phyloP scores from a whole-genome alignment of 1,140 invertebrate species.

The Coptotermes formosanus region DNA sequence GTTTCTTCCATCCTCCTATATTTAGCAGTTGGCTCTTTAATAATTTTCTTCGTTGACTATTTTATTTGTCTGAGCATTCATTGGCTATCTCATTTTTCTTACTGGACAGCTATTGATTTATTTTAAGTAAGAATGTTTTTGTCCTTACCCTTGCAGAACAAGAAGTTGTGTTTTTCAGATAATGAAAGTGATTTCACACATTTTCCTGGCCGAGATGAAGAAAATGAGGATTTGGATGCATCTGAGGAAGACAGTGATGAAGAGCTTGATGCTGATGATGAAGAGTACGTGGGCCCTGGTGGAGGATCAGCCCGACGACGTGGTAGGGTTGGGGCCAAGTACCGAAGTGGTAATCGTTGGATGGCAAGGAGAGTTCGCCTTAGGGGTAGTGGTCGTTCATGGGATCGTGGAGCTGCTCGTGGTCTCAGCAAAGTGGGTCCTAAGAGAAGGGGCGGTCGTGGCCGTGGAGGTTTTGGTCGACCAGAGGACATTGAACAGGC shows the following conservation, averaged over 20 bases:
- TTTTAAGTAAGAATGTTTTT: too few relatives aligned
- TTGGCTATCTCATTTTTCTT: too few relatives aligned
- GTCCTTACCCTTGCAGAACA: too few relatives aligned
- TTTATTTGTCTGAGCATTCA: too few relatives aligned
- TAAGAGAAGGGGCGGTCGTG: constrained; percentile 47
- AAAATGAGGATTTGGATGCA: constrained; percentile 13
- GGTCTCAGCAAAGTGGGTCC: constrained; percentile 49
- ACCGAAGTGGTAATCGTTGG: neutral
- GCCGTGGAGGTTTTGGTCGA: constrained; percentile 46
- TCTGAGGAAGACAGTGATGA: constrained; percentile 27
- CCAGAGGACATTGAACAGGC: constrained; percentile 49
- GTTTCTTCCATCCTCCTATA: too few relatives aligned
- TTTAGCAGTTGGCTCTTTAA: too few relatives aligned
- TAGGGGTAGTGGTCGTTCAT: neutral
- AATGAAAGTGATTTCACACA: constrained; percentile 18
- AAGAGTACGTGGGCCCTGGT: constrained; percentile 18
- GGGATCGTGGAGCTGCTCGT: constrained; percentile 41
- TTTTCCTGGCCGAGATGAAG: neutral
- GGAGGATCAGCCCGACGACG: constrained; percentile 1
- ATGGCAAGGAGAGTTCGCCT: constrained; percentile 14
- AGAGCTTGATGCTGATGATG: constrained; percentile 28
- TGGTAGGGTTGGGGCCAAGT: neutral
- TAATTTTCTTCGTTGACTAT: too few relatives aligned
- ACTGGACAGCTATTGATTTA: too few relatives aligned
- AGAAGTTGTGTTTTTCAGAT: neutral